Evolutionary conservation across 1,140 invertebrate species (phyloP), one percentile per base, ranked within the genome.

Genomic region (Zeugodacus cucurbitae): DNA sequence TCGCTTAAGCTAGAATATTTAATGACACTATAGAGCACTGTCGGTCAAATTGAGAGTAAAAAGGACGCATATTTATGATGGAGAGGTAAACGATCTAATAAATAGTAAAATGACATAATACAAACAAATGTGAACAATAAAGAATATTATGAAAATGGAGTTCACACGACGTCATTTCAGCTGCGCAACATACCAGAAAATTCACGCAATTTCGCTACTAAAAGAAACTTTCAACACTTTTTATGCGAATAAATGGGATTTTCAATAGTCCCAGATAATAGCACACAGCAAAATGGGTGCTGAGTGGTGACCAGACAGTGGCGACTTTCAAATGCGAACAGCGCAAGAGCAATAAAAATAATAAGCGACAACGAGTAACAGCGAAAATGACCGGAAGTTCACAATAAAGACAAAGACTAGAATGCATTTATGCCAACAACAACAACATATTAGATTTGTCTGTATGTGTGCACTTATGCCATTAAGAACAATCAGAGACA

Each of bases 321-420:
- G 22, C 20, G 32, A 37, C 70, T 54, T 62, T n/a, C 58, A 26
- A n/a, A 62, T n/a, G 58, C 58, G n/a, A n/a, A 26, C 58, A 62
- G n/a, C n/a, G 29, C 70, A 41, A 41, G 22, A n/a, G 17, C 14
- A 41, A 74, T 74, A 41, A 74, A 29, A 5, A 32, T 3, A 74
- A 48, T 82, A 29, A 82, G 44, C 29, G 41, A 22, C 41, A 82
- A 48, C 74, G n/a, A 82, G 58, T 34, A 82, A 17, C 44, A 48
- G n/a, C 8, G 74, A 44, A 29, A 44, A 29, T 22, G 41, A 41
- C 41, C 74, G 74, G 74, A 82, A 82, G 26, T 48, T 48, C 22
- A 82, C 44, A 82, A 82, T 48, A 82, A 82, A 82, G 74, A 82
- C 74, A 48, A 82, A 29, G 74, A 26, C 74, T 48, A 82, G 44